These are phyloP conservation scores for Rhinogobius similis DNA, from an alignment of 2,113 vertebrate species.

Conservation along the genomic window DNA sequence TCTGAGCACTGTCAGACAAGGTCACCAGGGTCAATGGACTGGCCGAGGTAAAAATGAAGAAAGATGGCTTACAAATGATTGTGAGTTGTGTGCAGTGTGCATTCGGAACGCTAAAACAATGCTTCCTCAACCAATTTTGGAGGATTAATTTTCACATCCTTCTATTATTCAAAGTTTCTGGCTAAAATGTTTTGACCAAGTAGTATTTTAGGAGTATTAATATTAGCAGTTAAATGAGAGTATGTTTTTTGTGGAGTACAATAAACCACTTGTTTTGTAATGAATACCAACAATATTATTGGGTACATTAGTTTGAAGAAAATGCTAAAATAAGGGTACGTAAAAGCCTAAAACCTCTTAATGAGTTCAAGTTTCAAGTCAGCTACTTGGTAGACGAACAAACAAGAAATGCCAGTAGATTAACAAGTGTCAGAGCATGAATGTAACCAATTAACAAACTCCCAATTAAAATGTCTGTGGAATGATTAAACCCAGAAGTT, in stretches of 20 bases:
- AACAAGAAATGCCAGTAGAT: conserved; percentile 39
- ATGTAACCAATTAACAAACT: conserved; percentile 62
- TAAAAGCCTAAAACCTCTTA: neutral
- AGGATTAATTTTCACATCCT: neutral
- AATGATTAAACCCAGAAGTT: conserved; percentile 60
- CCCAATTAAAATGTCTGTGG: conserved; percentile 55
- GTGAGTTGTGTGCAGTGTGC: neutral
- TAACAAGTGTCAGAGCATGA: conserved; percentile 59
- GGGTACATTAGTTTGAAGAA: neutral
- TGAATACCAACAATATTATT: neutral
- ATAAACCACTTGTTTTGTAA: neutral
- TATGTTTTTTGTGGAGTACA: neutral
- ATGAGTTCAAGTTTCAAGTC: conserved; percentile 2
- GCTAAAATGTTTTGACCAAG: neutral
- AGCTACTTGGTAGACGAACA: conserved; percentile 34
- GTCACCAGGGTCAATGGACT: conserved; percentile 25
- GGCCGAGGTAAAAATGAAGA: conserved; percentile 23
- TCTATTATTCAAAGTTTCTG: neutral
- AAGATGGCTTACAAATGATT: conserved; percentile 11
- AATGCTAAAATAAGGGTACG: neutral
- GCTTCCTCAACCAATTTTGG: no score
- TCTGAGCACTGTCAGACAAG: conserved; percentile 11
- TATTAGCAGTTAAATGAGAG: neutral
- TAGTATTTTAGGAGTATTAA: no score
- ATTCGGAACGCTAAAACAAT: neutral